These are phyloP conservation scores for Eilema depressum DNA, from an alignment of 2,888 invertebrate genomes.

Conservation along the genomic window DNA sequence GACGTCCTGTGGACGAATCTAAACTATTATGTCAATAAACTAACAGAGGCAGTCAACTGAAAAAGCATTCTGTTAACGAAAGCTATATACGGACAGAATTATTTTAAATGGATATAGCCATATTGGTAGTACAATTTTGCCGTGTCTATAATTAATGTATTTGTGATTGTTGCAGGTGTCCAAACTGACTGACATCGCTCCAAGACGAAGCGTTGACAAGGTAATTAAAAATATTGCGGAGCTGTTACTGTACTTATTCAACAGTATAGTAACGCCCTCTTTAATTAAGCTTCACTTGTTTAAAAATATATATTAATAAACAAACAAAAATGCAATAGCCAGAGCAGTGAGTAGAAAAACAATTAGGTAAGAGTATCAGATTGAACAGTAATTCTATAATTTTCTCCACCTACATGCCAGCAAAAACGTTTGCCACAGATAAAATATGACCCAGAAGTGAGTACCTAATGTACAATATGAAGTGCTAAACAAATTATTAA, in stretches of 20 bases:
- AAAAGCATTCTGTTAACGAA: conserved; percentile 59
- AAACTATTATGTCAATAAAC: conserved; percentile 70
- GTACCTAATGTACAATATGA: too few species aligned
- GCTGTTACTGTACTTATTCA: conserved; percentile 45
- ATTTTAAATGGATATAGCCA: conserved; percentile 18
- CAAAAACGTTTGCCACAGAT: too few species aligned
- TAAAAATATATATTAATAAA: background rate
- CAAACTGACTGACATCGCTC: conserved; percentile 51
- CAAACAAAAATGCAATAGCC: background rate
- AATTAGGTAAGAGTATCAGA: background rate
- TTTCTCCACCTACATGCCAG: too few species aligned
- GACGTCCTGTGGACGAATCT: conserved; percentile 56
- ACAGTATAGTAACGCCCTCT: conserved; percentile 41
- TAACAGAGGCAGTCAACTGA: conserved; percentile 68
- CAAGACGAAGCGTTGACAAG: conserved; percentile 60
- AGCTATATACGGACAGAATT: conserved; percentile 35
- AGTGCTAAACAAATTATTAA: too few species aligned
- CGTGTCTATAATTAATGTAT: conserved; percentile 50
- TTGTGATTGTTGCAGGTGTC: conserved; percentile 66
- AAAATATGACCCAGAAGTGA: too few species aligned
- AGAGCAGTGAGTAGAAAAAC: background rate
- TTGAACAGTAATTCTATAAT: background rate
- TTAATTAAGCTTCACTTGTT: conserved; percentile 30
- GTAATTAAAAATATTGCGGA: conserved; percentile 66
- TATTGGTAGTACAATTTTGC: conserved; percentile 27